phyloP scores from a whole-genome alignment of 2,113 vertebrate genomes.

The Sinocyclocheilus anophthalmus region DNA sequence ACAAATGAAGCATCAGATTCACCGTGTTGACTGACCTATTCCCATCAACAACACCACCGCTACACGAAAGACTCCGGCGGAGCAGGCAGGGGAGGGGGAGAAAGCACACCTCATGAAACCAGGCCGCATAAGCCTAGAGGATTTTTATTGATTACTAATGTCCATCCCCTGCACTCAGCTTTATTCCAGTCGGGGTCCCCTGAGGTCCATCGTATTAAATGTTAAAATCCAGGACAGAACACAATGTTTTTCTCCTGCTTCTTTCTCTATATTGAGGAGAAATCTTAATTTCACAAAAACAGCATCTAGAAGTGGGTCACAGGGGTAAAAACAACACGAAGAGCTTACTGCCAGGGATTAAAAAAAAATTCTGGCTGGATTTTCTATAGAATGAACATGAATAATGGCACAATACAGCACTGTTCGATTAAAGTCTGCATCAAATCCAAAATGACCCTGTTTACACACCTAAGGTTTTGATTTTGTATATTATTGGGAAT shows the following conservation, averaged over 20 bases:
- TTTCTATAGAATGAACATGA: slow-evolving; percentile 11
- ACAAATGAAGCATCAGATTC: slow-evolving; percentile 49
- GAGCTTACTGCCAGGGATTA: slow-evolving; percentile 1
- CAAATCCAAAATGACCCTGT: too few species aligned
- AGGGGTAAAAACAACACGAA: slow-evolving; percentile 36
- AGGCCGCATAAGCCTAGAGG: slow-evolving; percentile 36
- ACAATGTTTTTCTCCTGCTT: slow-evolving; percentile 20
- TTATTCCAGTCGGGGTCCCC: slow-evolving; percentile 5
- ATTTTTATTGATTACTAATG: slow-evolving; percentile 55
- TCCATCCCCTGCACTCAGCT: slow-evolving; percentile 41
- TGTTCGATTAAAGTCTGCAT: neutral
- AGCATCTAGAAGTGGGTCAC: slow-evolving; percentile 44
- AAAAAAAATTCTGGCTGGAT: slow-evolving; percentile 18
- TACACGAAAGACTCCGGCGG: neutral
- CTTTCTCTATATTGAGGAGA: slow-evolving; percentile 33
- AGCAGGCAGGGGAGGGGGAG: neutral
- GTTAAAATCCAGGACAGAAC: slow-evolving; percentile 48
- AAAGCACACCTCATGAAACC: slow-evolving; percentile 15
- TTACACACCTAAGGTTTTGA: neutral
- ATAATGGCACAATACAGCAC: neutral
- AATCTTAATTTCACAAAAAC: slow-evolving; percentile 42
- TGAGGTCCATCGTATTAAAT: slow-evolving; percentile 37
- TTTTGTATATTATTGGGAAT: neutral
- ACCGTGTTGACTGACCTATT: slow-evolving; percentile 12
- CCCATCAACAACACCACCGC: neutral